A percentile compares a stretch with the other conserved stretches of the same genome.
Evolutionary conservation across 2,888 invertebrate species (phyloP).

Genomic region (Cepaea hortensis): DNA sequence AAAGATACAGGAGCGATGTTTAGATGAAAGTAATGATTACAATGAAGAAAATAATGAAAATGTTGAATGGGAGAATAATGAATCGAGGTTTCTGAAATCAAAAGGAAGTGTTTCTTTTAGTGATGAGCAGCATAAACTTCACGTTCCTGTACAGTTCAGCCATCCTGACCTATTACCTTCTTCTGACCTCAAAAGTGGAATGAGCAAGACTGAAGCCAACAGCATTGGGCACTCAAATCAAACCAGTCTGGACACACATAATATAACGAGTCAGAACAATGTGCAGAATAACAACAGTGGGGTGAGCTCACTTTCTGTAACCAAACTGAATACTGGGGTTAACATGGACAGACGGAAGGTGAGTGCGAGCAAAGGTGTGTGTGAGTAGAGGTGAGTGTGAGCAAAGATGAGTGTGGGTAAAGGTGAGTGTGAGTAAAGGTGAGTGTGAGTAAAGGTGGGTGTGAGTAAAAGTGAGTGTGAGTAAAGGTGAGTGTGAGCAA

Average conservation of each 20-base stretch:
- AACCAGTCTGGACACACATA: constrained; percentile 45
- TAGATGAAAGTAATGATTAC: constrained; percentile 48
- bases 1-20: constrained; percentile 44
- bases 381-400: too few relatives aligned
- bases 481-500: too few relatives aligned
- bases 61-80: constrained; percentile 53
- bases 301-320: background rate
- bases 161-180: background rate
- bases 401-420: too few relatives aligned
- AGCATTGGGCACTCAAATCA: background rate
- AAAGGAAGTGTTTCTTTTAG: constrained; percentile 8
- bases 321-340: constrained; percentile 56
- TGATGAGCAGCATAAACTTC: background rate
- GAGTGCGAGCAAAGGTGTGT: constrained; percentile 18
- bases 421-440: too few relatives aligned
- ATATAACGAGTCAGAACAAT: background rate
- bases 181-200: background rate
- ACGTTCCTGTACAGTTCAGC: background rate
- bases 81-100: constrained; percentile 49
- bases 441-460: too few relatives aligned
- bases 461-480: too few relatives aligned
- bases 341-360: constrained; percentile 66
- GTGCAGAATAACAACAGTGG: background rate
- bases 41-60: constrained; percentile 48
- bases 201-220: constrained; percentile 1